Percentiles rank a stretch among this genome's conserved stretches.
phyloP scores from a whole-genome alignment of 2,888 invertebrate species.

The Cheilosia grossa region DNA sequence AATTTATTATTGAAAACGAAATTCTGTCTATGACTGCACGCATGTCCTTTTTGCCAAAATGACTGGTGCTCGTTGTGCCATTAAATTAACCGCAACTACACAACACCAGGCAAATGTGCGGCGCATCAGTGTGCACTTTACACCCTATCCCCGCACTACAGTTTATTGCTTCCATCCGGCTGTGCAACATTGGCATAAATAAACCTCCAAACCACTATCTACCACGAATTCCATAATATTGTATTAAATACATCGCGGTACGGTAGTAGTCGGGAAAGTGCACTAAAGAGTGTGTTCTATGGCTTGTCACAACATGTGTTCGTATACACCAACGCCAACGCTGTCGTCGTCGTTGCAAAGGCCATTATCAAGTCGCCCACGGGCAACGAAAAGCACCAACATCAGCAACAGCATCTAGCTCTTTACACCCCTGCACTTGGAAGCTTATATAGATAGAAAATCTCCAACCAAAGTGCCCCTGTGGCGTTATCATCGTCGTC shows the following conservation, averaged over 20 bases:
- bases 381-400: constrained; percentile 31
- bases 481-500: constrained; percentile 30
- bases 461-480: constrained; percentile 6
- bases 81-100: constrained; percentile 71
- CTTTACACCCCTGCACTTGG: not conserved
- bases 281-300: constrained; percentile 59
- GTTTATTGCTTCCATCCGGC: constrained; percentile 66
- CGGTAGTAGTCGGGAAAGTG: constrained; percentile 42
- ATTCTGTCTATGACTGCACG: constrained; percentile 49
- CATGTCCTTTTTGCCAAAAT: constrained; percentile 55
- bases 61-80: constrained; percentile 65
- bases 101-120: constrained; percentile 31
- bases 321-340: constrained; percentile 54
- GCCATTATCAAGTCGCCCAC: constrained; percentile 53
- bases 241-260: constrained; percentile 55
- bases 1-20: constrained; percentile 61
- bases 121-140: too few species aligned
- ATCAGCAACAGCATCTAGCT: constrained; percentile 16
- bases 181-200: constrained; percentile 42
- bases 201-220: constrained; percentile 33
- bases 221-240: constrained; percentile 61
- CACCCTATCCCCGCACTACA: not conserved
- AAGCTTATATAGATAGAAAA: constrained; percentile 3
- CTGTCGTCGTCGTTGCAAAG: constrained; percentile 2
- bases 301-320: constrained; percentile 70